phyloP scores from a whole-genome alignment of 1,140 invertebrate species.

The Drosophila persimilis region DNA sequence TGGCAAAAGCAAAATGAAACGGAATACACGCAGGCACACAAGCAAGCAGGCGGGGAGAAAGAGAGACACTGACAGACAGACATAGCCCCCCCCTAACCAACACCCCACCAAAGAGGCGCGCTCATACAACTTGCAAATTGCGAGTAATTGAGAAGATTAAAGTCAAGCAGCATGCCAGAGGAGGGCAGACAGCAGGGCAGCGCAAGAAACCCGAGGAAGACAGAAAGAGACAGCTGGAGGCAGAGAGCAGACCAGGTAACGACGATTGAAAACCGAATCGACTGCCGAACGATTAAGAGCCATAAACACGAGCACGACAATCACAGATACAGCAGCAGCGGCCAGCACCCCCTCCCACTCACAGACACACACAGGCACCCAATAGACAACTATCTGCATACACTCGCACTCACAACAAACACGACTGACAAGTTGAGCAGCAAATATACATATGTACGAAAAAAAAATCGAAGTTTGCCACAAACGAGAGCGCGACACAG shows the following conservation, averaged over 20 bases:
- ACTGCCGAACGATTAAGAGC: constrained; percentile 69
- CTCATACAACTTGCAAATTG: constrained; percentile 77
- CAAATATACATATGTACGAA: constrained; percentile 1
- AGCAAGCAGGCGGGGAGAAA: background rate
- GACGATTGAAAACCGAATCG: constrained; percentile 64
- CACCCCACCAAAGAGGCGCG: constrained; percentile 28
- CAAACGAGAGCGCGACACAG: constrained; percentile 17
- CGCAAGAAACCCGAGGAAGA: constrained; percentile 8
- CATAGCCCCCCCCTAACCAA: constrained; percentile 6
- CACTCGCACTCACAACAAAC: constrained; percentile 53
- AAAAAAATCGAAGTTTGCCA: constrained; percentile 60
- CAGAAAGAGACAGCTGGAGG: background rate
- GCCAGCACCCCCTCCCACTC: constrained; percentile 3
- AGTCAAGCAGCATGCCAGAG: constrained; percentile 64
- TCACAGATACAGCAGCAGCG: constrained; percentile 45
- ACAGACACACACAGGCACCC: constrained; percentile 32
- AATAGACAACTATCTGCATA: too few relatives aligned
- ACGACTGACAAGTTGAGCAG: constrained; percentile 62
- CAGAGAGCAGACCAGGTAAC: constrained; percentile 50
- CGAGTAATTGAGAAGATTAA: constrained; percentile 82
- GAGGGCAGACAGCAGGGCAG: constrained; percentile 33
- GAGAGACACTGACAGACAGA: constrained; percentile 22
- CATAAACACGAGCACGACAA: constrained; percentile 72
- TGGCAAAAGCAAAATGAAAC: constrained; percentile 54
- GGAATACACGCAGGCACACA: constrained; percentile 31